These are phyloP conservation scores for Oryzias sinensis DNA, from an alignment of 2,797 vertebrate species.

Conservation along the genomic window DNA sequence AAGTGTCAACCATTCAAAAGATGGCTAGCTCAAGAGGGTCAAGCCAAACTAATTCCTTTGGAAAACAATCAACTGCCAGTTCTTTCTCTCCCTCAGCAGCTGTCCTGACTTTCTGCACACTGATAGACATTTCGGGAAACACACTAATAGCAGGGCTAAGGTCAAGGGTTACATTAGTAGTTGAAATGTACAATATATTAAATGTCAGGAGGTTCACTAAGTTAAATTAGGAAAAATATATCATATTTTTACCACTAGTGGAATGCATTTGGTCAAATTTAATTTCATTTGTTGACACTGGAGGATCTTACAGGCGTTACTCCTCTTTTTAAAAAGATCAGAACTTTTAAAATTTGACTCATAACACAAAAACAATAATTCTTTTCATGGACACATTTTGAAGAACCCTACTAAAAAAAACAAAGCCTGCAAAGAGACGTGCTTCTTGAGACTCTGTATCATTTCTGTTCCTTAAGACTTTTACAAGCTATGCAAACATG, in stretches of 20 bases:
- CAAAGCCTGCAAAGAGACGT: neutral
- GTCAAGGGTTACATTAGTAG: constrained; percentile 41
- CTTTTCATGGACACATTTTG: neutral
- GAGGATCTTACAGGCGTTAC: neutral
- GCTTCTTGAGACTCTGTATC: constrained; percentile 2
- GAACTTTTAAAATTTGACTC: neutral
- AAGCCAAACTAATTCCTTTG: constrained; percentile 63
- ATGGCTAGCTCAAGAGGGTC: constrained; percentile 69
- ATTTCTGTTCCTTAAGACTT: constrained; percentile 5
- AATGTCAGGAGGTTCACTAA: constrained; percentile 2
- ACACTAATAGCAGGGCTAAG: constrained; percentile 18
- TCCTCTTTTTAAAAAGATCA: constrained; percentile 3
- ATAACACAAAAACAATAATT: neutral
- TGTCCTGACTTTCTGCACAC: constrained; percentile 45
- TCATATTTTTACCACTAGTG: neutral
- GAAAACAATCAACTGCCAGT: constrained; percentile 74
- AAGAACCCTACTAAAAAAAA: neutral
- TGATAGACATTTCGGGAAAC: constrained; percentile 50
- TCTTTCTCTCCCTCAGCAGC: constrained; percentile 52
- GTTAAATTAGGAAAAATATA: neutral
- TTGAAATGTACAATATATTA: constrained; percentile 27
- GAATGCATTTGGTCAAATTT: neutral
- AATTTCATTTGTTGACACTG: neutral
- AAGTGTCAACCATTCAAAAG: constrained; percentile 71
- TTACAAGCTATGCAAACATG: constrained; percentile 9